Evolutionary conservation across 1,140 invertebrate genomes (phyloP).

Genomic region (Cecropterus lyciades): DNA sequence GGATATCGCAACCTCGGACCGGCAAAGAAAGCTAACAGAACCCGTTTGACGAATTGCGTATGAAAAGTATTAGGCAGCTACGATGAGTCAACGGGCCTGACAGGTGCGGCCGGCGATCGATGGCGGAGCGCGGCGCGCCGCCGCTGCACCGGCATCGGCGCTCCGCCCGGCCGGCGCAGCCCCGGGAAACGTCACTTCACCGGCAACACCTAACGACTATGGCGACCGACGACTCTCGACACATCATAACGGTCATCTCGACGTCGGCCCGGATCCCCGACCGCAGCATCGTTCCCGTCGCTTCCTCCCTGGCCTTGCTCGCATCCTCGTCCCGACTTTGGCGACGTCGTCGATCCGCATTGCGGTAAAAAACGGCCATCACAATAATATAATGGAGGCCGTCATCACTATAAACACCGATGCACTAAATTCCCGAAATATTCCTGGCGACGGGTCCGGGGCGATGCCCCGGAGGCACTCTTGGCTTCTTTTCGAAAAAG

Average conservation of each 20-base stretch:
- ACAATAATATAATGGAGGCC: constrained; percentile 84
- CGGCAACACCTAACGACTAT: constrained; percentile 79
- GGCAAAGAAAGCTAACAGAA: constrained; percentile 48
- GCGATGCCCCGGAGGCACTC: constrained; percentile 64
- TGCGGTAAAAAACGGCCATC: constrained; percentile 84
- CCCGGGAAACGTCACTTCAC: constrained; percentile 64
- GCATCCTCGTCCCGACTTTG: constrained; percentile 43
- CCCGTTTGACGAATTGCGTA: constrained; percentile 68
- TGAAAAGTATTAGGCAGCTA: constrained; percentile 60
- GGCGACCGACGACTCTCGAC: constrained; percentile 71
- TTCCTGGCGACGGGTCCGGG: constrained; percentile 49
- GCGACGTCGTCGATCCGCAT: constrained; percentile 70
- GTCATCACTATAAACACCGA: constrained; percentile 83
- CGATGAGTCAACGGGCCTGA: constrained; percentile 82
- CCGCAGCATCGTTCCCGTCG: background rate
- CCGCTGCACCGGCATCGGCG: constrained; percentile 21
- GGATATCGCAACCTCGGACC: constrained; percentile 10
- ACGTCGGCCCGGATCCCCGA: constrained; percentile 8
- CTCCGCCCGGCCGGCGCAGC: constrained; percentile 34
- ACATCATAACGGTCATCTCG: constrained; percentile 48
- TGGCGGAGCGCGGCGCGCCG: constrained; percentile 50
- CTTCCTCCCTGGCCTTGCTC: constrained; percentile 15
- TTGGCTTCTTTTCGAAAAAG: constrained; percentile 72
- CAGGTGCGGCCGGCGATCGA: constrained; percentile 79
- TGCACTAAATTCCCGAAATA: constrained; percentile 78